These are phyloP conservation scores for Eurytoma adleriae DNA, from an alignment of 2,888 invertebrate genomes.

Conservation along the genomic window DNA sequence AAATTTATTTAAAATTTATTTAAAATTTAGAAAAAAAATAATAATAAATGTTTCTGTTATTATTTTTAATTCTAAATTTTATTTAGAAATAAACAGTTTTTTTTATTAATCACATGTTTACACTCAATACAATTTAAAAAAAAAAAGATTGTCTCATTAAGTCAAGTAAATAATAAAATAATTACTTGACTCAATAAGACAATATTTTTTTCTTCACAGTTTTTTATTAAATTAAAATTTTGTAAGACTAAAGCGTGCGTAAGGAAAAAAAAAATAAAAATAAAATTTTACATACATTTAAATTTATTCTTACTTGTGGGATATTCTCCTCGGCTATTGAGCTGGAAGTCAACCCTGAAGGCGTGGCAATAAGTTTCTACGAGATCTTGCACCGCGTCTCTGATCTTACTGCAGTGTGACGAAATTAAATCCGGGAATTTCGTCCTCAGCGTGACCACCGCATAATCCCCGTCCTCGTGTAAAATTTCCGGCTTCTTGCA, in stretches of 20 bases:
- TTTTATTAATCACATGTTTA: no score
- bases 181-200: no score
- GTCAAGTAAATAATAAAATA: no score
- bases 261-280: not conserved
- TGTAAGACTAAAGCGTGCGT: not conserved
- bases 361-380: constrained; percentile 92
- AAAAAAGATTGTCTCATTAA: no score
- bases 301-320: constrained; percentile 73
- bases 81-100: not conserved
- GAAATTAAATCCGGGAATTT: constrained; percentile 80
- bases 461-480: constrained; percentile 84
- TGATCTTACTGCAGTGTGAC: constrained; percentile 83
- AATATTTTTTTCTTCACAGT: no score
- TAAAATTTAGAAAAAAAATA: not conserved
- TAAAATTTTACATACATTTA: not conserved
- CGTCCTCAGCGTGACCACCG: constrained; percentile 81
- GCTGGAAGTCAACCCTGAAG: constrained; percentile 89
- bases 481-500: constrained; percentile 81
- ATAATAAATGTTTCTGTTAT: not conserved
- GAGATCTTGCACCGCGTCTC: constrained; percentile 88
- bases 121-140: no score
- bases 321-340: constrained; percentile 80
- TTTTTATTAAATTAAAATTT: constrained; percentile 16
- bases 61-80: not conserved
- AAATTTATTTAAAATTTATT: not conserved